These are phyloP conservation scores for Pseudochirops corinnae DNA, from an alignment of 2,797 vertebrate species.

Conservation along the genomic window DNA sequence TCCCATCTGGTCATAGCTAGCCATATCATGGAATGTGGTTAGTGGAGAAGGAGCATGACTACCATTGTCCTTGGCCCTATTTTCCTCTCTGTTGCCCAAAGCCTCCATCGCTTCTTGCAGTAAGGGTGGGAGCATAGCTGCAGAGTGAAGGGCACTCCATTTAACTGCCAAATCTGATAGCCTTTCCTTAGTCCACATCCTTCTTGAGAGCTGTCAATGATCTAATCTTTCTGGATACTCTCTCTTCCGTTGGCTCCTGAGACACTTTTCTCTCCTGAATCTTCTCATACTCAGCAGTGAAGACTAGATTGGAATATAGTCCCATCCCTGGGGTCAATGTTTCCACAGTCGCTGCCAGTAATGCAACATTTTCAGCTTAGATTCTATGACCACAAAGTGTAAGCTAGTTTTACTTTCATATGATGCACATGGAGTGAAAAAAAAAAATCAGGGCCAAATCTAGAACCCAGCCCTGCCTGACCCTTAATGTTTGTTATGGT, in stretches of 20 bases:
- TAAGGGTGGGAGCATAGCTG: background rate
- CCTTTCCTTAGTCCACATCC: background rate
- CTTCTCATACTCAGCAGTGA: background rate
- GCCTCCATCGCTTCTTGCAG: background rate
- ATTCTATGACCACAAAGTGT: background rate
- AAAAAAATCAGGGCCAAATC: background rate
- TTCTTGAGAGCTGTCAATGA: background rate
- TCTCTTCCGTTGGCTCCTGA: background rate
- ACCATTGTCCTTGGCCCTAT: background rate
- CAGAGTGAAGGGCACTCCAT: background rate
- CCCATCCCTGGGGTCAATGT: background rate
- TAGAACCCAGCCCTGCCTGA: background rate
- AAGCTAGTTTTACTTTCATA: background rate
- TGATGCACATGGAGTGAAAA: background rate
- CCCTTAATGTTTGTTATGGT: background rate
- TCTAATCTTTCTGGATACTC: background rate
- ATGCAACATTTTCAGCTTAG: background rate
- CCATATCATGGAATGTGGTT: background rate
- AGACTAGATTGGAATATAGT: background rate
- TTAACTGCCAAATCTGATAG: background rate
- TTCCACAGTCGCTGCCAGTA: background rate
- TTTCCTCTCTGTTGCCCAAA: background rate
- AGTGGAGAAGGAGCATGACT: background rate
- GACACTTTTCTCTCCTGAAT: background rate
- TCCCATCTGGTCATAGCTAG: background rate